Percentiles rank a stretch among this genome's conserved stretches.
Evolutionary conservation across 2,797 vertebrate species (phyloP).

Genomic region (Gallinago nigripennis): DNA sequence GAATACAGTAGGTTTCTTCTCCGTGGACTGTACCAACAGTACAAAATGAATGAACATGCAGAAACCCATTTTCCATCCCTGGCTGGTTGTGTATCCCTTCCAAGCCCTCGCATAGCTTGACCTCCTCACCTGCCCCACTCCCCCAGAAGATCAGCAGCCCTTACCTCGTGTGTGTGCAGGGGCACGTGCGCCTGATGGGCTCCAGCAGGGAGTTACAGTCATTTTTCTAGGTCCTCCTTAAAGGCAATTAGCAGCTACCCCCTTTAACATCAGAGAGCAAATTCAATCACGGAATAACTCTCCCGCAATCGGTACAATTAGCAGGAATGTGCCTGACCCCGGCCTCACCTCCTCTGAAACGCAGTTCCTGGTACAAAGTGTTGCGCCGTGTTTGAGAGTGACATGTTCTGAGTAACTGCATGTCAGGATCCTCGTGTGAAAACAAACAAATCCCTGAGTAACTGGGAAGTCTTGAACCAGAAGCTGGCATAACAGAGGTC

Average conservation of each 20-base stretch:
- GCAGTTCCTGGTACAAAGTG: slow-evolving; percentile 36
- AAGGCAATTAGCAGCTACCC: slow-evolving; percentile 32
- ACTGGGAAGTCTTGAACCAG: background rate
- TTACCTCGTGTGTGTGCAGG: background rate
- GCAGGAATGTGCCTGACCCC: slow-evolving; percentile 33
- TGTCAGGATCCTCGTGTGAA: background rate
- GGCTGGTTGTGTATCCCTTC: rapidly evolving
- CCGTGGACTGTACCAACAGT: rapidly evolving
- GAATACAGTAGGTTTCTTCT: background rate
- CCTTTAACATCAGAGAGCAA: slow-evolving; percentile 26
- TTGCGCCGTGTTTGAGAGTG: background rate
- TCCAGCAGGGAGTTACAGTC: background rate
- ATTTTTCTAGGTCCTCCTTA: slow-evolving; percentile 39
- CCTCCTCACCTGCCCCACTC: background rate
- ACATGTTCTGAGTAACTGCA: background rate
- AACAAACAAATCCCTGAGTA: slow-evolving; percentile 32
- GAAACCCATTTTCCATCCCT: background rate
- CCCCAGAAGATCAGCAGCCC: background rate
- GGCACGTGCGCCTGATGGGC: rapidly evolving
- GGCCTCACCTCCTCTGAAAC: slow-evolving; percentile 11
- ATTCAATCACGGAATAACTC: slow-evolving; percentile 10
- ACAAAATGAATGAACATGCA: background rate
- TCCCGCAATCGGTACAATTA: slow-evolving; percentile 26
- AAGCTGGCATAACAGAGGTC: background rate
- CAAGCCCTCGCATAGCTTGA: background rate